phyloP scores from a whole-genome alignment of 2,797 vertebrate species.

The Sebastes baramenuke region DNA sequence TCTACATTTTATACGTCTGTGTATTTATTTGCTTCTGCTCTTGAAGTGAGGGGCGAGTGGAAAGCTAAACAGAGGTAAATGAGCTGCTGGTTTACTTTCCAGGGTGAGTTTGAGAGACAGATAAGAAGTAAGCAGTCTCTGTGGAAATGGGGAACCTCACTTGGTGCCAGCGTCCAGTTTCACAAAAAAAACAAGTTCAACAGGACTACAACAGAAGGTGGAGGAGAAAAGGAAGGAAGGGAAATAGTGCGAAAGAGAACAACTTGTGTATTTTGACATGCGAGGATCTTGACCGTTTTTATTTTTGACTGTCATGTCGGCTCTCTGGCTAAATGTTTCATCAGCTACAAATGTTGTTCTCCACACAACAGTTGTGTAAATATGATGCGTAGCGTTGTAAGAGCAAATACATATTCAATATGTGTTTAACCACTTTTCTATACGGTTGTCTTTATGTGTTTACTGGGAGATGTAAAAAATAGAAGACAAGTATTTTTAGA shows the following conservation, averaged over 20 bases:
- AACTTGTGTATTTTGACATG: not conserved
- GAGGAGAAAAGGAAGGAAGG: slow-evolving; percentile 1
- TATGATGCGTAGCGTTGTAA: not conserved
- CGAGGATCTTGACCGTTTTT: not conserved
- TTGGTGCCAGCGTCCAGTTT: slow-evolving; percentile 76
- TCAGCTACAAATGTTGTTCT: not conserved
- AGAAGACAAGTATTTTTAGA: too few relatives aligned
- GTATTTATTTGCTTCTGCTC: slow-evolving; percentile 70
- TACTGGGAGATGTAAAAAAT: too few relatives aligned
- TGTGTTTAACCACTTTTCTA: not conserved
- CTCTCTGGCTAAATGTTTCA: not conserved
- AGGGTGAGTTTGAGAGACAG: slow-evolving; percentile 75
- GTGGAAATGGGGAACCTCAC: slow-evolving; percentile 80
- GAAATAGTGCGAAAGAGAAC: not conserved
- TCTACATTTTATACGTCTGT: slow-evolving; percentile 38
- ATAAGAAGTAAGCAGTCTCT: slow-evolving; percentile 88
- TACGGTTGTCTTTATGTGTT: not conserved
- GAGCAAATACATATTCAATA: not conserved
- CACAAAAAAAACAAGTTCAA: slow-evolving; percentile 89
- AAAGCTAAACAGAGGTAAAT: slow-evolving; percentile 82
- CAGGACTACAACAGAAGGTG: slow-evolving; percentile 79
- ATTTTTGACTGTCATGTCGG: not conserved
- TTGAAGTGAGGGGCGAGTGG: slow-evolving; percentile 39
- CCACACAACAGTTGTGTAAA: not conserved
- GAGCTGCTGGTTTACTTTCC: slow-evolving; percentile 65